Base-by-base conservation (phyloP, 2,113 vertebrate species). In the Varanus salvator region DNA sequence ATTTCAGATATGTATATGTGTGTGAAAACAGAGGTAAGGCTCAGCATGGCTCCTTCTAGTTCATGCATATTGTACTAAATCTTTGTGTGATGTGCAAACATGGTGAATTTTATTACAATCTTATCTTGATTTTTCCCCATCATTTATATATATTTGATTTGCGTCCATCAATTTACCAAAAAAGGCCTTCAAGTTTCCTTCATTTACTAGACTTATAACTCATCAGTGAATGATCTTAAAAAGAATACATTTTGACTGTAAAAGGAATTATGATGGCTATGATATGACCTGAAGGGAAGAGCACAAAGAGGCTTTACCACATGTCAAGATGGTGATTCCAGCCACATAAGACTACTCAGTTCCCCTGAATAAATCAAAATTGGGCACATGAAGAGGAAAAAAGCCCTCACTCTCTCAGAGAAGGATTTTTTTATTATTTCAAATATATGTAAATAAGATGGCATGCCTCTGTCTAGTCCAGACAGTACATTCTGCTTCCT, bases 401-500 rank as follows among this genome's bases (percentile, higher is more conserved):
- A 57, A 60, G 9, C 21, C 52, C 31, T 75, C 52, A 57, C 5
- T 44, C 60, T 75, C 21, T 52, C 44, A 85, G 29, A 72, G 68
- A 74, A 50, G 72, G 12, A 21, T 85, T 81, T 52, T 44, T n/a
- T 82, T 12, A 82, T n/a, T 64, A 64, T 82, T 57, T 75, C 31
- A 76, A 76, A 60, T 38, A 57, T 74, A 21, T 54, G 8, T 23
- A 57, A n/a, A 86, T 38, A 86, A 86, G 11, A 76, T 86, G 71
- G 50, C 52, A 86, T 86, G 52, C 11, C 72, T 60, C 71, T 76
- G 2, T 60, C n/a, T 86, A 86, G 71, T 60, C 85, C 74, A 86
- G 85, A 76, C 85, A 86, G 34, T 86, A 86, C 85, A 86, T 76
- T 86, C 71, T 86, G 85, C 72, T 76, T 25, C 52, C 34, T n/a